phyloP scores from a whole-genome alignment of 1,140 invertebrate species.

The Solenopsis invicta region DNA sequence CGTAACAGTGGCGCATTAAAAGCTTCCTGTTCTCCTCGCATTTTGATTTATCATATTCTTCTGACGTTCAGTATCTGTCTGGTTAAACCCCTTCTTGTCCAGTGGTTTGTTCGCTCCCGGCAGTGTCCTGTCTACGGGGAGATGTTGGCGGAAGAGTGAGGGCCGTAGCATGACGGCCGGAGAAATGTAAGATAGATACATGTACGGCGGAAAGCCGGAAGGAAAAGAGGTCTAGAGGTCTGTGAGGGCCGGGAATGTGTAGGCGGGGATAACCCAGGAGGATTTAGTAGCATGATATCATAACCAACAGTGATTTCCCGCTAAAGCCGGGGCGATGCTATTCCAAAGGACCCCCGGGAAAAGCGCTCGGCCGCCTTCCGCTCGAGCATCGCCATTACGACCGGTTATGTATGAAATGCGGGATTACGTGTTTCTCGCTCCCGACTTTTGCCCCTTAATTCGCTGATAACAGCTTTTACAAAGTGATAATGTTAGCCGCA shows the following conservation, averaged over 20 bases:
- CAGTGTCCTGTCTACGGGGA: slow-evolving; percentile 25
- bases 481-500: slow-evolving; percentile 25
- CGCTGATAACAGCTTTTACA: slow-evolving; percentile 45
- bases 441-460: slow-evolving; percentile 33
- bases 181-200: slow-evolving; percentile 69
- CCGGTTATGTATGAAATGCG: slow-evolving; percentile 50
- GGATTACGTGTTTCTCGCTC: slow-evolving; percentile 37
- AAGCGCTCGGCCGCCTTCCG: slow-evolving; percentile 25
- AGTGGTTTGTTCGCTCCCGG: slow-evolving; percentile 35
- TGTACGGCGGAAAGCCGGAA: slow-evolving; percentile 55
- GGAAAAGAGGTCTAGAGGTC: slow-evolving; percentile 64
- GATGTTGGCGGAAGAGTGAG: slow-evolving; percentile 22
- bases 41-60: slow-evolving; percentile 44
- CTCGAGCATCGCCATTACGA: slow-evolving; percentile 44
- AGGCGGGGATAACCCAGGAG: slow-evolving; percentile 55
- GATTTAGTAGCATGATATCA: slow-evolving; percentile 65
- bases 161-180: slow-evolving; percentile 11
- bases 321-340: slow-evolving; percentile 40
- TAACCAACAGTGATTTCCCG: slow-evolving; percentile 62
- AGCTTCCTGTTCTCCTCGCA: not conserved
- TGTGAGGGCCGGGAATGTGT: slow-evolving; percentile 19
- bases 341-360: slow-evolving; percentile 41
- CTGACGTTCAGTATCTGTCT: slow-evolving; percentile 34
- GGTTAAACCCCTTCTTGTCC: slow-evolving; percentile 47
- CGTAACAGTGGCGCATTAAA: not conserved